A percentile compares a stretch with the other conserved stretches of the same genome.
phyloP scores from a whole-genome alignment of 2,113 vertebrate species.

The Ammospiza nelsoni region DNA sequence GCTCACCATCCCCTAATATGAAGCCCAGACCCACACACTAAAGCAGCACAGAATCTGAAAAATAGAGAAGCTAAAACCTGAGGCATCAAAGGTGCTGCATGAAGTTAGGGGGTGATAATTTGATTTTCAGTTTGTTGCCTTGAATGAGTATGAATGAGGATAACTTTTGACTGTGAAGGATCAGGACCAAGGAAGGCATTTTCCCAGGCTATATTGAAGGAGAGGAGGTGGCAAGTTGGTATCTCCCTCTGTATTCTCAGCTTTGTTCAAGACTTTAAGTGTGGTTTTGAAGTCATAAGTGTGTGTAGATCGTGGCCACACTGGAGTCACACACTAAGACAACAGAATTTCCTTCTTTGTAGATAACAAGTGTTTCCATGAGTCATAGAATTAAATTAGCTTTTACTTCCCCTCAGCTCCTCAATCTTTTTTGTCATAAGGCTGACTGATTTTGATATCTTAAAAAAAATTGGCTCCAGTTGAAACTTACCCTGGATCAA shows the following conservation, averaged over 20 bases:
- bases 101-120: neutral
- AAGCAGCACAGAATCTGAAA: neutral
- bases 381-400: neutral
- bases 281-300: neutral
- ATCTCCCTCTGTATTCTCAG: neutral
- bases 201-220: neutral
- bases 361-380: neutral
- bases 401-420: neutral
- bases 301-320: neutral
- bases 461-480: neutral
- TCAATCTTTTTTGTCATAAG: neutral
- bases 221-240: neutral
- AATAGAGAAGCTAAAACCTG: neutral
- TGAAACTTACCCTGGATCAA: neutral
- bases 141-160: neutral
- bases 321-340: neutral
- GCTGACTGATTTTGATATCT: neutral
- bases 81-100: neutral
- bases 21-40: neutral
- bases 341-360: neutral
- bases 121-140: neutral
- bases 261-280: neutral
- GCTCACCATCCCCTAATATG: neutral
- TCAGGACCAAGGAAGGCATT: neutral
- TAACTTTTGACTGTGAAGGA: neutral